These are phyloP conservation scores for Thaleichthys pacificus DNA, from an alignment of 2,797 vertebrate species.

Conservation along the genomic window DNA sequence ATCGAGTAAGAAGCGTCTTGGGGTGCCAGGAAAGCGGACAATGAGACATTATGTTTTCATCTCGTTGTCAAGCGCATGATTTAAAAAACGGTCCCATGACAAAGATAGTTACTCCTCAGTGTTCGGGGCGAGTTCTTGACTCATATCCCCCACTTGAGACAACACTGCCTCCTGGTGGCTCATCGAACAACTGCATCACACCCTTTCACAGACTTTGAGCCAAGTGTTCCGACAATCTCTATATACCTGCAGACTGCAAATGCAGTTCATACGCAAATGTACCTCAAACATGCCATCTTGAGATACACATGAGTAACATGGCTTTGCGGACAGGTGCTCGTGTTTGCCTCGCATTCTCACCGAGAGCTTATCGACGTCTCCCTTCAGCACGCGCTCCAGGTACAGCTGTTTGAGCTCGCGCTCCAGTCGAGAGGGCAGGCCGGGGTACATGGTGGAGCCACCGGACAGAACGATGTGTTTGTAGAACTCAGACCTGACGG, in stretches of 20 bases:
- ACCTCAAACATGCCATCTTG: neutral
- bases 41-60: slow-evolving; percentile 20
- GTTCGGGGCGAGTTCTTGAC: neutral
- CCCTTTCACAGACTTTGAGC: neutral
- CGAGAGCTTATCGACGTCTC: slow-evolving; percentile 97
- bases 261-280: neutral
- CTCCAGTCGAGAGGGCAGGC: slow-evolving; percentile 94
- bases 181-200: neutral
- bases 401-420: slow-evolving; percentile 98
- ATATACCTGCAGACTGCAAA: neutral
- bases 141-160: neutral
- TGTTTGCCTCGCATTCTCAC: slow-evolving; percentile 70
- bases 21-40: neutral
- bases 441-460: slow-evolving; percentile 98
- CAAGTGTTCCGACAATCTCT: neutral
- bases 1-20: neutral
- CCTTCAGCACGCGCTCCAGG: slow-evolving; percentile 95
- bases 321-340: no score
- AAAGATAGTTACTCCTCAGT: neutral
- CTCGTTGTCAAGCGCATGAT: slow-evolving; percentile 12
- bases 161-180: slow-evolving; percentile 22
- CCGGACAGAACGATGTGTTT: slow-evolving; percentile 98
- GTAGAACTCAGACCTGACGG: slow-evolving; percentile 93
- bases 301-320: neutral
- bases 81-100: slow-evolving; percentile 1